Evolutionary conservation across 2,797 vertebrate species (phyloP), one percentile per base, ranked within the genome.

Genomic region (Prunella strophiata): DNA sequence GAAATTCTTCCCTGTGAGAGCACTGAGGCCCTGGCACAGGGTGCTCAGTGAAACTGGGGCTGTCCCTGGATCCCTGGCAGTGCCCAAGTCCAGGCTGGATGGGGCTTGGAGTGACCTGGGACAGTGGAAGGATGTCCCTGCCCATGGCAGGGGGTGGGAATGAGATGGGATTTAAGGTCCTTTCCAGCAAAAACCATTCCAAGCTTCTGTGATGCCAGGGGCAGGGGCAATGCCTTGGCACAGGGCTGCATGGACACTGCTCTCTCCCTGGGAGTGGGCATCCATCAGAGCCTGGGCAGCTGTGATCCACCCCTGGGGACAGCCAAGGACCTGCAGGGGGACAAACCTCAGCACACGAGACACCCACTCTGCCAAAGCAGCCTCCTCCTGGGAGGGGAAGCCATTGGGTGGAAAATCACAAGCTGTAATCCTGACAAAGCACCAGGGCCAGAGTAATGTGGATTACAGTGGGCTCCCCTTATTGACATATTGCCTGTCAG

Each of bases 91-190:
- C 51, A 66, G 52, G 45, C 0, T 52, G 75, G 29, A 40, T 0
- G 0, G 52, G 7, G 7, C 9, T 59, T 9, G 68, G 40, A 47
- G 47, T 1, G 0, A 0, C 17, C 29, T 52, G 61, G 61, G 20
- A 5, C 0, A 7, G 47, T 11, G 54, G 30, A 2, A 59, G 23
- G 21, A n/a, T 17, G 54, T 66, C 40, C 20, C 45, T 88, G 38
- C 27, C 29, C 29, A 5, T 5, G 29, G 23, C 52, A 34, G 45
- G 45, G 19, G 2, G 4, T 27, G 27, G 32, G 3, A 48, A 11
- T 12, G 23, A 32, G 68, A 7, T 61, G 11, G 15, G 3, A 8
- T 74, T 51, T 18, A 11, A 34, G 8, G n/a, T 18, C 36, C n/a
- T 11, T 59, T 58, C 67, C 45, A 47, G 11, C 59, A 19, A 23